Percentiles rank a stretch among this genome's conserved stretches.
These are phyloP conservation scores for Dasypus novemcinctus DNA, from an alignment of 2,113 vertebrate genomes.

Conservation along the genomic window DNA sequence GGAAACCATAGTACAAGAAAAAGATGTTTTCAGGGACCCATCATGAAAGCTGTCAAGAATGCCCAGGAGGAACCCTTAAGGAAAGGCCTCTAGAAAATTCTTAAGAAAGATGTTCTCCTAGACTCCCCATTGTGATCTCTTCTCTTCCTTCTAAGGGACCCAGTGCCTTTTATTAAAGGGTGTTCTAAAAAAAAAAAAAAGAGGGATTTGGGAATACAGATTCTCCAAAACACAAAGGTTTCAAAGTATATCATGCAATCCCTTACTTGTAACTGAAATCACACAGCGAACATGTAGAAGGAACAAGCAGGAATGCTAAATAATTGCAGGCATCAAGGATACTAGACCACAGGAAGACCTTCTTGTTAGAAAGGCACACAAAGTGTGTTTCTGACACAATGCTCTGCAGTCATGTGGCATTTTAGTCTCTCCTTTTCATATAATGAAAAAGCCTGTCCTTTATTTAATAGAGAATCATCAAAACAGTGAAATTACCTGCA, in stretches of 20 bases:
- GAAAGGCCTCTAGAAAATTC: neutral
- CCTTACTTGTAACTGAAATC: neutral
- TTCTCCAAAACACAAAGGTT: neutral
- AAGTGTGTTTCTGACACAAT: neutral
- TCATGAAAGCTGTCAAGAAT: neutral
- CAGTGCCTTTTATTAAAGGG: neutral
- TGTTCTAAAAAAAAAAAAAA: no score
- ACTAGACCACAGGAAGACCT: neutral
- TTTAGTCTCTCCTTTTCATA: neutral
- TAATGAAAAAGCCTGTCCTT: neutral
- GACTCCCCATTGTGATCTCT: no score
- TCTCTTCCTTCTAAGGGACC: no score
- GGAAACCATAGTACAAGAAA: neutral
- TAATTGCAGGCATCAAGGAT: neutral
- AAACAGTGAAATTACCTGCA: neutral
- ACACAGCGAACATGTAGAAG: neutral
- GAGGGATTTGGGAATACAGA: neutral
- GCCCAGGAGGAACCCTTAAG: accelerated
- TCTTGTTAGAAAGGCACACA: neutral
- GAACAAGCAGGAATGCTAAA: no score
- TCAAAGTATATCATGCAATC: neutral
- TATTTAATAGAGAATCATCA: neutral
- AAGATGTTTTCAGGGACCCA: neutral
- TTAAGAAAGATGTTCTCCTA: neutral
- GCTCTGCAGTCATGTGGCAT: neutral